Percentiles rank a stretch among this genome's conserved stretches.
Evolutionary conservation across 2,113 vertebrate genomes (phyloP).

Genomic region (Phyllostomus hastatus): DNA sequence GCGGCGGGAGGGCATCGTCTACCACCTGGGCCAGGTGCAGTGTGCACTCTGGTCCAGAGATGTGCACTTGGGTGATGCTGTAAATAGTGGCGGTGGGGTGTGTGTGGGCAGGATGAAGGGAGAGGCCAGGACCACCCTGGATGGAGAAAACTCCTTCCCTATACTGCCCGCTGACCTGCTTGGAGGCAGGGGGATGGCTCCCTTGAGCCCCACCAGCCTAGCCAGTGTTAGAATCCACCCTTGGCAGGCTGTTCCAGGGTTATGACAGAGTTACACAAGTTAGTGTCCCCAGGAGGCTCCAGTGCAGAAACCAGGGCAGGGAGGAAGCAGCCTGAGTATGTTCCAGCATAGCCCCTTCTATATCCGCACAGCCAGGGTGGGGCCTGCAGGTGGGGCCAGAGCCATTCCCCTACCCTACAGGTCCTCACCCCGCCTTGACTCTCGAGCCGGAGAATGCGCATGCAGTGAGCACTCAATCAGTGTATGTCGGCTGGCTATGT

Average conservation of each 20-base stretch:
- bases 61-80: background rate
- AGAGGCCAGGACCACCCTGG: background rate
- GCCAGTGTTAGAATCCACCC: background rate
- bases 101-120: background rate
- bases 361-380: background rate
- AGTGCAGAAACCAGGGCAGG: background rate
- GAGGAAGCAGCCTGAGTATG: fast-evolving
- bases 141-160: background rate
- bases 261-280: background rate
- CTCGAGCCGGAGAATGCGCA: background rate
- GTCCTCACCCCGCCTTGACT: fast-evolving
- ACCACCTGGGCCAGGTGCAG: background rate
- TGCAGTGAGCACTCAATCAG: background rate
- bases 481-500: background rate
- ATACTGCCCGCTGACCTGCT: background rate
- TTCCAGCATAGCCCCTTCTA: background rate
- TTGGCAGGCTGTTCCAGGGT: background rate
- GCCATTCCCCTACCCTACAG: too few relatives aligned
- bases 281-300: background rate
- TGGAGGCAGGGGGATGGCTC: background rate
- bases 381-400: background rate
- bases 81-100: background rate
- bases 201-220: background rate
- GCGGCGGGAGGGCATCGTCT: background rate
- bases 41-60: background rate